Evolutionary conservation across 1,140 invertebrate genomes (phyloP).

Genomic region (Physella acuta): DNA sequence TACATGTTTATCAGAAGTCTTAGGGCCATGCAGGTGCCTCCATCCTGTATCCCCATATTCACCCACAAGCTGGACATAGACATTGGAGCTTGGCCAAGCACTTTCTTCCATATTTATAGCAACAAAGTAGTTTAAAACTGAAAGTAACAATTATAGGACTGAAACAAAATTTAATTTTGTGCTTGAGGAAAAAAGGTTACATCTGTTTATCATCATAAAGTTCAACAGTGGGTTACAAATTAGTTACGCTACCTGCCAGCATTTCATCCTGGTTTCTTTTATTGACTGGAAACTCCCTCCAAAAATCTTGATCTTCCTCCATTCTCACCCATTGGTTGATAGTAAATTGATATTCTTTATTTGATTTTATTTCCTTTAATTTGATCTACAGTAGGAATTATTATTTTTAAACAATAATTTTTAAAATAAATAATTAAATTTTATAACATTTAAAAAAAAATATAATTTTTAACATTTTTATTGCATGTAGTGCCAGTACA

Average conservation of each 20-base stretch:
- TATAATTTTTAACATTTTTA: too few species aligned
- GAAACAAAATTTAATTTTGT: too few species aligned
- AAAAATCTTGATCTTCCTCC: constrained; percentile 37
- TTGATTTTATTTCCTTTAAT: constrained; percentile 36
- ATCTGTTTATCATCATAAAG: too few species aligned
- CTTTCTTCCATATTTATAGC: constrained; percentile 35
- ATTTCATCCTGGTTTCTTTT: constrained; percentile 28
- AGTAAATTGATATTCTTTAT: constrained; percentile 36
- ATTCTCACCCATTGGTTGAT: constrained; percentile 35
- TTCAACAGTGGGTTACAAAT: too few species aligned
- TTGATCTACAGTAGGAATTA: constrained; percentile 33
- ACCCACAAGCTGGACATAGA: constrained; percentile 42
- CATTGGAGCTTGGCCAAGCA: constrained; percentile 42
- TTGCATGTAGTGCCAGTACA: too few species aligned
- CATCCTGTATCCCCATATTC: constrained; percentile 40
- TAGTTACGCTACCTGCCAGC: too few species aligned
- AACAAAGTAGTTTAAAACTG: constrained; percentile 39
- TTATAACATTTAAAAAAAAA: background rate
- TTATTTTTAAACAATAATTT: background rate
- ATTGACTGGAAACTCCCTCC: constrained; percentile 41
- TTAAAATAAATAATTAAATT: background rate
- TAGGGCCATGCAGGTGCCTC: constrained; percentile 33
- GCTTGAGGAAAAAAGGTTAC: too few species aligned
- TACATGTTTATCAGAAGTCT: constrained; percentile 29
- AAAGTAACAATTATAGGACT: background rate